These are phyloP conservation scores for Amphimallon solstitiale DNA, from an alignment of 2,888 invertebrate species.

Conservation along the genomic window DNA sequence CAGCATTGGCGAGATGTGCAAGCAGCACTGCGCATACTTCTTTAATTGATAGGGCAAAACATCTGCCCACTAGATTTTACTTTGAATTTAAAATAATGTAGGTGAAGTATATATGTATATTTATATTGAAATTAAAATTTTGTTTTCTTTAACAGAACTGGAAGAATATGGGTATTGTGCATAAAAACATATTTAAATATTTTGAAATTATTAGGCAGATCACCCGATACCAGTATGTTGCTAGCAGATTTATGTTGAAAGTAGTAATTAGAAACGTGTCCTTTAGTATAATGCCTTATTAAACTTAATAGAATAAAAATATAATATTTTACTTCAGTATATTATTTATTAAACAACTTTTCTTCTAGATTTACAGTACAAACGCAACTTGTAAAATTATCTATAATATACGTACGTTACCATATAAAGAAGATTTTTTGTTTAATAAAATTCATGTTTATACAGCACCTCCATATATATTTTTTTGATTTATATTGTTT, in stretches of 20 bases:
- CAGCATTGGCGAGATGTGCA: slow-evolving; percentile 71
- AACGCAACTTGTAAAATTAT: slow-evolving; percentile 38
- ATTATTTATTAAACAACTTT: slow-evolving; percentile 41
- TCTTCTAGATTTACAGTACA: slow-evolving; percentile 37
- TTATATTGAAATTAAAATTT: not conserved
- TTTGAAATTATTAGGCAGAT: slow-evolving; percentile 40
- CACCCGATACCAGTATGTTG: slow-evolving; percentile 38
- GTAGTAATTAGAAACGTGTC: not conserved
- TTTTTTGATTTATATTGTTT: slow-evolving; percentile 27
- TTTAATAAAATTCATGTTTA: slow-evolving; percentile 32
- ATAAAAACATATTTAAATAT: slow-evolving; percentile 39
- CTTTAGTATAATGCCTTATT: not conserved
- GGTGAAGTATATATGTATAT: slow-evolving; percentile 41
- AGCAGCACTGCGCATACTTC: slow-evolving; percentile 58
- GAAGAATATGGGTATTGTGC: slow-evolving; percentile 42
- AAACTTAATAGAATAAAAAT: slow-evolving; percentile 11
- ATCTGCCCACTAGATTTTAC: slow-evolving; percentile 50
- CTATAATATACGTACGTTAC: slow-evolving; percentile 34
- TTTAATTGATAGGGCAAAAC: slow-evolving; percentile 41
- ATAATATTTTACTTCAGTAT: slow-evolving; percentile 13
- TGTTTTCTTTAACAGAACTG: slow-evolving; percentile 40
- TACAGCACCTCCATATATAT: slow-evolving; percentile 34
- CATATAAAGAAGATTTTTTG: slow-evolving; percentile 32
- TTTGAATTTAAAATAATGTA: slow-evolving; percentile 63
- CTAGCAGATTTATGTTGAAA: slow-evolving; percentile 14